Percentiles rank a stretch among this genome's conserved stretches.
phyloP scores from a whole-genome alignment of 2,113 vertebrate genomes.

The Thomomys bottae region DNA sequence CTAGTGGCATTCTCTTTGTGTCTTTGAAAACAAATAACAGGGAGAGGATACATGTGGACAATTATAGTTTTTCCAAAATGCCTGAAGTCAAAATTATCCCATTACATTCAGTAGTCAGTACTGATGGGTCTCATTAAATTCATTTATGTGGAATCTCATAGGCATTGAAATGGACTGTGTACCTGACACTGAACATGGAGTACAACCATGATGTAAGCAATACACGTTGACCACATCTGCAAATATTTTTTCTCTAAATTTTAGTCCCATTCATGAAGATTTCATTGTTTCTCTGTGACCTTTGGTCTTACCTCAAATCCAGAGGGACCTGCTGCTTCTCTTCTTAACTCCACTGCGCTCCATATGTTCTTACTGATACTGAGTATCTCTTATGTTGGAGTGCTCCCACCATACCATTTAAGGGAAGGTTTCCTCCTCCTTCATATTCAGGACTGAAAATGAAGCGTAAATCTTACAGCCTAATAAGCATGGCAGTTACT shows the following conservation, averaged over 20 bases:
- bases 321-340: constrained; percentile 20
- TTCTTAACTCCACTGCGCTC: constrained; percentile 10
- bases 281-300: constrained; percentile 54
- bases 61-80: constrained; percentile 60
- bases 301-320: constrained; percentile 42
- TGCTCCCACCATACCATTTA: constrained; percentile 29
- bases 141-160: not conserved
- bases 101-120: constrained; percentile 20
- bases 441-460: constrained; percentile 86
- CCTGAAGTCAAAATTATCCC: constrained; percentile 25
- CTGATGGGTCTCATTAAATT: not conserved
- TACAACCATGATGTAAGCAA: constrained; percentile 48
- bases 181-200: constrained; percentile 40
- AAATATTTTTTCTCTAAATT: constrained; percentile 79
- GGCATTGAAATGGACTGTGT: constrained; percentile 53
- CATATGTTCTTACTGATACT: not conserved
- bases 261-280: constrained; percentile 76
- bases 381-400: constrained; percentile 49
- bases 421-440: constrained; percentile 63
- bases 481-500: constrained; percentile 90
- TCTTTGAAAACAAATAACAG: constrained; percentile 46
- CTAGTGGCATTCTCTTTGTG: not conserved
- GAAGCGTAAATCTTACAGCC: constrained; percentile 91
- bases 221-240: constrained; percentile 79
- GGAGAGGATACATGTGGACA: constrained; percentile 55